A percentile compares a stretch with the other conserved stretches of the same genome.
These are phyloP conservation scores for Porites lutea DNA, from an alignment of 64 coral and sea anemone species.

Conservation along the genomic window DNA sequence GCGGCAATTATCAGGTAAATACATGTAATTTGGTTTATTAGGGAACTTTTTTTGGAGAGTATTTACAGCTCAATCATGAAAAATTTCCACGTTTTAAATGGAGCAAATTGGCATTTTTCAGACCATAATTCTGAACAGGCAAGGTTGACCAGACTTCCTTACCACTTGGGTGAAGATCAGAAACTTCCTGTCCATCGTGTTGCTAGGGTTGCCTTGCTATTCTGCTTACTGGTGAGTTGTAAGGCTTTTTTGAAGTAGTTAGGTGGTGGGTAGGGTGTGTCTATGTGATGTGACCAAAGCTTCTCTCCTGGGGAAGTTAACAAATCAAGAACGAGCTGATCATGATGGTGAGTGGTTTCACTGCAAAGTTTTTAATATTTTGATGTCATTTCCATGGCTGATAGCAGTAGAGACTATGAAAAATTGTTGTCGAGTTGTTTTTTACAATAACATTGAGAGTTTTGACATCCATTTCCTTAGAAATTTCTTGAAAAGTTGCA, in stretches of 20 bases:
- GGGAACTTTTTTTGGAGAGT: neutral
- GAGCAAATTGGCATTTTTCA: neutral
- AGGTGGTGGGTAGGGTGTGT: too few species aligned
- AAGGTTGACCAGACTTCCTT: constrained; percentile 45
- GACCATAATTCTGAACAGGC: constrained; percentile 27
- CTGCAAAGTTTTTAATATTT: too few species aligned
- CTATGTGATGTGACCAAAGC: too few species aligned
- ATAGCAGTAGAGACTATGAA: too few species aligned
- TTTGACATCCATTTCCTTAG: too few species aligned
- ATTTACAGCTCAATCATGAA: neutral
- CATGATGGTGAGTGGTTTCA: too few species aligned
- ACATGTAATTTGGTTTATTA: neutral
- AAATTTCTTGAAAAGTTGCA: too few species aligned
- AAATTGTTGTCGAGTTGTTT: too few species aligned
- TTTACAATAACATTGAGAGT: too few species aligned
- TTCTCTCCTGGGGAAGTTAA: too few species aligned
- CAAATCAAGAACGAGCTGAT: too few species aligned
- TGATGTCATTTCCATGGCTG: too few species aligned
- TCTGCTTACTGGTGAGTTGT: constrained; percentile 91
- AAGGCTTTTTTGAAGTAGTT: neutral
- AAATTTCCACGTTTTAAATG: neutral
- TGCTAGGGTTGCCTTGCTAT: constrained; percentile 83
- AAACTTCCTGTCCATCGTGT: constrained; percentile 70
- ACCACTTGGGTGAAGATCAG: constrained; percentile 48
- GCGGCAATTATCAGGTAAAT: constrained; percentile 69